phyloP scores from a whole-genome alignment of 1,140 invertebrate genomes.

The Trypoxylus dichotomus region DNA sequence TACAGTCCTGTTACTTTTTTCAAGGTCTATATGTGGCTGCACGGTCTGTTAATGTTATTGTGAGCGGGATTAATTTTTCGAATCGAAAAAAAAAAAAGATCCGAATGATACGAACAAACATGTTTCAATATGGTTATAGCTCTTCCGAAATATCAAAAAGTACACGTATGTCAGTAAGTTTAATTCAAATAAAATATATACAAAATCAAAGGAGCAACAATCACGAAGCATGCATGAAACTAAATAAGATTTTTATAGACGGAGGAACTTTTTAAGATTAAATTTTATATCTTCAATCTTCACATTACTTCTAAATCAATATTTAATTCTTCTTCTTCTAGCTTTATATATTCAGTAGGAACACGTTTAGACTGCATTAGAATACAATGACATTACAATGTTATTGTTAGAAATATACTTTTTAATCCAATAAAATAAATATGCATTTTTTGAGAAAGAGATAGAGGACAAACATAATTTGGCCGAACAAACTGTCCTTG shows the following conservation, averaged over 20 bases:
- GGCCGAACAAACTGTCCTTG: no score
- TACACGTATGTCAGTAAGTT: not conserved
- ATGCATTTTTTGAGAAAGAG: no score
- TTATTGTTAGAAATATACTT: no score
- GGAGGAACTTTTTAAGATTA: not conserved
- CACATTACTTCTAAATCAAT: no score
- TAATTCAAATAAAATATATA: not conserved
- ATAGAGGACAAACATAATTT: no score
- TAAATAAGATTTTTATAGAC: not conserved
- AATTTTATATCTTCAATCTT: not conserved
- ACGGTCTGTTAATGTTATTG: not conserved
- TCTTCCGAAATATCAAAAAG: not conserved
- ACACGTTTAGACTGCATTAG: no score
- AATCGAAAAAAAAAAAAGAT: not conserved
- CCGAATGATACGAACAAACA: no score
- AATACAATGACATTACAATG: no score
- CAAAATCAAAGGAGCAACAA: not conserved
- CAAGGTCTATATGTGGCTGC: constrained; percentile 26
- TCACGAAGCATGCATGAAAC: not conserved
- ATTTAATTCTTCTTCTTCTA: no score
- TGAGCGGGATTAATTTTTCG: not conserved
- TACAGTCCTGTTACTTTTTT: not conserved
- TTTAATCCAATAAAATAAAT: no score
- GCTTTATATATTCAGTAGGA: no score
- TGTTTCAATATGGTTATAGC: no score